Base-by-base conservation (phyloP, 2,113 vertebrate species). In the Anser brachyrhynchus region DNA sequence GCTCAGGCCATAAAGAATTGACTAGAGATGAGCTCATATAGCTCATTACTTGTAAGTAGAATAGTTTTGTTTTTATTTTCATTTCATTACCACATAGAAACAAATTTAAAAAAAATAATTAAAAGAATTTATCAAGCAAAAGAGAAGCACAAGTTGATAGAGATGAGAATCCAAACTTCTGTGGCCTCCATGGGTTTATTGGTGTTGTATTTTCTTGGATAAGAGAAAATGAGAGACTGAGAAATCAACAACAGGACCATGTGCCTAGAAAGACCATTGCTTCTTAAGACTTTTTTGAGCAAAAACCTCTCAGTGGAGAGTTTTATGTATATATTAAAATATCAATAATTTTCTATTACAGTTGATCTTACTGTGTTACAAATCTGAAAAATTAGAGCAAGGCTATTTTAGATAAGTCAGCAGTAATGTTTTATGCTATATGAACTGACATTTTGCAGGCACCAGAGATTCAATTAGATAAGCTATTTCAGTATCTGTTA, bases 381-480 rank as follows among this genome's bases (percentile, higher is more conserved):
- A 90, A 92, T 89, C 55, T 84, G 52, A 35, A 67, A 92, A 95
- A 92, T 76, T 78, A 87, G 57, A 94, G n/a, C 23, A 79, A 79
- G 33, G 14, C 51, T 89, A 43, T 65, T 94, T 83, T 69, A 90
- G 61, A 74, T 87, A 93, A 95, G 65, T 86, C 72, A 94, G 73
- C 37, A 89, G 29, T 86, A 89, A 89, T 92, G 57, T 86, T 90
- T 96, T 72, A 92, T 72, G 41, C 46, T 89, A 84, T 92, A 88
- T 89, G 61, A 87, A 74, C n/a, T 80, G 83, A 84, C 86, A 94
- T 89, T 95, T 92, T 95, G 35, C 86, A 95, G 95, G 87, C 65
- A 92, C 14, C 51, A 96, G 51, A 89, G 77, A 84, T 97, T 93
- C 87, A 95, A 79, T 96, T 96, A 96, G 66, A 89, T 95, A 44